Percentiles rank a stretch among this genome's conserved stretches.
phyloP scores from a whole-genome alignment of 92 coral and sea anemone species.

The Zoanthus sansibaricus region DNA sequence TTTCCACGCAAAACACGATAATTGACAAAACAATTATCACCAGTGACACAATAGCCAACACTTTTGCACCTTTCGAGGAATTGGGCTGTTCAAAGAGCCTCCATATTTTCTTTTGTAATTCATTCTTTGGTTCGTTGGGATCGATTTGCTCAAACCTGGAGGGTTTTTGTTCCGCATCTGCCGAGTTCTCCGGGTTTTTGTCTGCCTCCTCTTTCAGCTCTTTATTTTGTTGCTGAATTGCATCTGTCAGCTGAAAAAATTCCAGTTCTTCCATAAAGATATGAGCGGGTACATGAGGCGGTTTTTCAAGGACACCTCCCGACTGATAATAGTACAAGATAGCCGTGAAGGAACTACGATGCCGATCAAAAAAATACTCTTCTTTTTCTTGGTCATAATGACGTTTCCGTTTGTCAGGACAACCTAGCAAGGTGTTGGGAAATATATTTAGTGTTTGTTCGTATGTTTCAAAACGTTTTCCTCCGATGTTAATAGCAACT shows the following conservation, averaged over 20 bases:
- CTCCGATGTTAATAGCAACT: slow-evolving; percentile 88
- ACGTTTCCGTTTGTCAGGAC: slow-evolving; percentile 73
- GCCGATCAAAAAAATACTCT: slow-evolving; percentile 96
- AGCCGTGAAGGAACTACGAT: slow-evolving; percentile 94
- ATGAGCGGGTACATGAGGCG: slow-evolving; percentile 82
- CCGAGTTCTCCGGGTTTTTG: background rate
- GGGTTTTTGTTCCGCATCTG: slow-evolving; percentile 1
- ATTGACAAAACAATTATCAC: slow-evolving; percentile 83
- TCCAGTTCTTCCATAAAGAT: slow-evolving; percentile 86
- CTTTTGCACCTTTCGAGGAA: slow-evolving; percentile 80
- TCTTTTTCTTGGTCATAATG: slow-evolving; percentile 80
- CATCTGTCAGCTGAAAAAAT: slow-evolving; percentile 88
- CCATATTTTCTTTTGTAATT: slow-evolving; percentile 72
- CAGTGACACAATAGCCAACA: slow-evolving; percentile 80
- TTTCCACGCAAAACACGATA: slow-evolving; percentile 91
- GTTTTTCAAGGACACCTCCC: slow-evolving; percentile 86
- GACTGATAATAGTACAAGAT: slow-evolving; percentile 96
- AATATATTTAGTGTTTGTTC: slow-evolving; percentile 86
- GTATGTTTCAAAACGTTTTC: slow-evolving; percentile 88
- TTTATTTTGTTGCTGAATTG: slow-evolving; percentile 79
- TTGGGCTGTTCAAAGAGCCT: slow-evolving; percentile 83
- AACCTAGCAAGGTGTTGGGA: slow-evolving; percentile 93
- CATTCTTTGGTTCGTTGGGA: slow-evolving; percentile 76
- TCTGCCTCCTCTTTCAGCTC: slow-evolving; percentile 65
- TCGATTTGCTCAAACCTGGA: slow-evolving; percentile 24